These are phyloP conservation scores for Chamaea fasciata DNA, from an alignment of 2,113 vertebrate genomes.

Conservation along the genomic window DNA sequence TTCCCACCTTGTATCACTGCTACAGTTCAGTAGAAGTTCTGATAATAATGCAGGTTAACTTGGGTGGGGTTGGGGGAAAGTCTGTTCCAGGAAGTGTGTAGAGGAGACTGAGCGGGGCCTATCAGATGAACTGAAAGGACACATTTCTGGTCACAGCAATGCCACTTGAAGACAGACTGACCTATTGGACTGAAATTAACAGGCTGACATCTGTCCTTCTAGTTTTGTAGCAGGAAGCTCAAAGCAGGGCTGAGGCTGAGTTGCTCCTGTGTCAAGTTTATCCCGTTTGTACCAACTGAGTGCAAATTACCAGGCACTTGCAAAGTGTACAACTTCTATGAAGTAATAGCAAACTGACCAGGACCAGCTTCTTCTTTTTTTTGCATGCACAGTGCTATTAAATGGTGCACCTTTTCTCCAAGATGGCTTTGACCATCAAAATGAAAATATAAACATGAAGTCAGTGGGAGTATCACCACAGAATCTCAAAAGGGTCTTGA, in stretches of 20 bases:
- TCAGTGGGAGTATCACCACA: not conserved
- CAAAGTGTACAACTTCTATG: not conserved
- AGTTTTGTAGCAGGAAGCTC: not conserved
- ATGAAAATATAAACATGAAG: not conserved
- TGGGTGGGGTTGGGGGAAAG: not conserved
- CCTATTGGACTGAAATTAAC: not conserved
- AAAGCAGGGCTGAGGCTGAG: not conserved
- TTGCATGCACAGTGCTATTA: rapidly evolving
- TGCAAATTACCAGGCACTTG: not conserved
- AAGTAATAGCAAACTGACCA: not conserved
- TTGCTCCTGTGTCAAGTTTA: not conserved
- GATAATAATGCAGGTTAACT: not conserved
- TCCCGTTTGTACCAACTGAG: rapidly evolving
- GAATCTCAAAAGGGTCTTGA: not conserved
- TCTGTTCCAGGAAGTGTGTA: not conserved
- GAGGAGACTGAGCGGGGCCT: not conserved
- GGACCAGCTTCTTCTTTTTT: not conserved
- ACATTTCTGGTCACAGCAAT: not conserved
- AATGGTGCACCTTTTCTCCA: not conserved
- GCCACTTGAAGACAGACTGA: not conserved
- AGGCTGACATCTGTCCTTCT: not conserved
- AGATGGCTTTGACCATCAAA: not conserved
- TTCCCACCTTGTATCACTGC: not conserved
- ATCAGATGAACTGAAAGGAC: not conserved
- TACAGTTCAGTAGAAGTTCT: not conserved